Conservation (phyloP, 53 echinoderm and acorn worm species). For the Zoroaster sp. region DNA sequence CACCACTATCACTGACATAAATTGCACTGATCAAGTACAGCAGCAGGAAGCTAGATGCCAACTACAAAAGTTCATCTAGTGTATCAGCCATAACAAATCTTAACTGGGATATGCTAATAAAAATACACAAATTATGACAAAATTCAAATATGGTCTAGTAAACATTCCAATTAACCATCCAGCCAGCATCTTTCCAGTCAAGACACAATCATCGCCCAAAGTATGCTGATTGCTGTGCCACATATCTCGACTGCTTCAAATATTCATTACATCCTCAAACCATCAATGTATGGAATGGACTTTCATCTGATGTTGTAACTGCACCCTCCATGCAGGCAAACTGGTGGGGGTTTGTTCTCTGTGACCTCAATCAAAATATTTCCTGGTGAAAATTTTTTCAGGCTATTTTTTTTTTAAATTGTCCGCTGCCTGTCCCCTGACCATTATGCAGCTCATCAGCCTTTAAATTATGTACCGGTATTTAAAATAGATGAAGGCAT, state of each 20-base stretch:
- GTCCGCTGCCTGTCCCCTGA: too few relatives aligned
- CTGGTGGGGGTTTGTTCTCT: too few relatives aligned
- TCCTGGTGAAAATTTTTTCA: too few relatives aligned
- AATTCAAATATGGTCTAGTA: neutral
- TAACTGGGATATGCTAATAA: neutral
- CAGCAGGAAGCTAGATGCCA: constrained; percentile 20
- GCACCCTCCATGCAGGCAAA: neutral
- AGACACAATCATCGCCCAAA: neutral
- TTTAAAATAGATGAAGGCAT: too few relatives aligned
- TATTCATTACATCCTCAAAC: neutral
- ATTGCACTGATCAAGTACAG: constrained; percentile 41
- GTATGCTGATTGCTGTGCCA: neutral
- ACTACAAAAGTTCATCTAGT: neutral
- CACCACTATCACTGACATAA: neutral
- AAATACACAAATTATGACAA: neutral
- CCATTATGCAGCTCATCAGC: too few relatives aligned
- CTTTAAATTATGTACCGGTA: too few relatives aligned
- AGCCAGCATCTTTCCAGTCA: neutral
- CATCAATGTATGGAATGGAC: neutral
- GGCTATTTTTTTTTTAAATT: too few relatives aligned
- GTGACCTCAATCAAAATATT: too few relatives aligned
- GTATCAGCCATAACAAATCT: neutral
- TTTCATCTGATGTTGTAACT: neutral
- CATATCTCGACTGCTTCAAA: neutral
- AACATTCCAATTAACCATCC: neutral